Conservation (phyloP, 2,113 vertebrate species). For the Chlamydotis undulata region DNA sequence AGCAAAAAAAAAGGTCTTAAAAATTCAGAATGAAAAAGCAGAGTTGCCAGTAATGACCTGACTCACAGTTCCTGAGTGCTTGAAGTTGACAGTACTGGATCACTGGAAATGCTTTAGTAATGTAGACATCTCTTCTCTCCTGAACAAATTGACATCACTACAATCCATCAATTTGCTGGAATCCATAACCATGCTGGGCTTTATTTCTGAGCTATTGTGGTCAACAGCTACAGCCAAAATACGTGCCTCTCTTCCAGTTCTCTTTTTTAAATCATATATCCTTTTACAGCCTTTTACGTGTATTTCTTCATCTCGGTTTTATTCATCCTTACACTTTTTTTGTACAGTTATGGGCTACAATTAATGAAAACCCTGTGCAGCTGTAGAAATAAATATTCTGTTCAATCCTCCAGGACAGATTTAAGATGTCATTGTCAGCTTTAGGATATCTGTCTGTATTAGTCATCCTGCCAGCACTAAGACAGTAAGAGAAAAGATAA, state of each 20-base stretch:
- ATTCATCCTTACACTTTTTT: neutral
- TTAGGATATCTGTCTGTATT: neutral
- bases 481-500: neutral
- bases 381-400: neutral
- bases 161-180: neutral
- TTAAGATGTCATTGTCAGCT: conserved; percentile 37
- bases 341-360: neutral
- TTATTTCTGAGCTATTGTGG: neutral
- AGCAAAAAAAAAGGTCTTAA: neutral
- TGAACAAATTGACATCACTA: neutral
- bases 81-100: neutral
- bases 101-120: neutral
- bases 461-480: conserved; percentile 1
- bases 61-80: neutral
- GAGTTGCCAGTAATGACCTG: neutral
- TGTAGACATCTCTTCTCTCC: neutral
- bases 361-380: neutral
- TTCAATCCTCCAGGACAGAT: neutral
- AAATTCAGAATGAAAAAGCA: neutral
- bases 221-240: neutral
- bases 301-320: neutral
- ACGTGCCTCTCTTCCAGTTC: neutral
- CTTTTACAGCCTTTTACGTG: neutral
- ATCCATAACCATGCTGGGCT: neutral
- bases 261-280: neutral